Evolutionary conservation across 1,140 invertebrate genomes (phyloP), one percentile per base, ranked within the genome.

Genomic region (Heliconius melpomene): DNA sequence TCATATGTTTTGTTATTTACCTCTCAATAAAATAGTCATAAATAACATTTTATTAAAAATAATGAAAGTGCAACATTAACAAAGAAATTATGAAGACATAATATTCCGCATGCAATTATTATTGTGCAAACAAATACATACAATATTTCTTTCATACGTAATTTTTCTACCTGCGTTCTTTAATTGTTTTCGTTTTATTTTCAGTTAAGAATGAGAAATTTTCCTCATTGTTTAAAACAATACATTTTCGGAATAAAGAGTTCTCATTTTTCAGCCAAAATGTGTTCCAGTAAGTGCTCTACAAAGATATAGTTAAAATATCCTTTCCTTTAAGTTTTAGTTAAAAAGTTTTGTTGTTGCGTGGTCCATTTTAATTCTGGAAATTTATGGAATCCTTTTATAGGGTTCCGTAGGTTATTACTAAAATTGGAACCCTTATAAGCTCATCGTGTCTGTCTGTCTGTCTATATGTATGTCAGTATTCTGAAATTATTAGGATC

Each of bases 191-290:
- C 50, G 72, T 74, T 74, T 79, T 70, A 74, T 74, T 79, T 73
- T 75, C 78, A 52, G 26, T 66, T 74, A 74, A 79, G 72, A 79
- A 74, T 70, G 54, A 74, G 78, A 74, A 72, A 77, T 77, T 71
- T 50, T 72, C 70, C 76, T 77, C 76, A 72, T 77, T 77, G 76
- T 77, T 46, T 77, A 72, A 82, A 82, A 82, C 77, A 82, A 82
- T 82, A 78, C 80, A 78, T 82, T 82, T 66, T 73, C 77, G 72
- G 66, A 82, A 74, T 79, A 79, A 82, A 82, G 74, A 79, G 74
- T 75, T 82, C 80, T 82, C 80, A 79, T 82, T 82, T 82, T 71
- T 74, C 80, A 82, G 74, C 80, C 80, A 79, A 82, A 82, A 82
- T 82, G 77, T 82, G 80, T 79, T 82, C 77, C 72, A 82, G 80